Evolutionary conservation across 2,797 vertebrate species (phyloP), one percentile per base, ranked within the genome.

Genomic region (Danio albolineatus): DNA sequence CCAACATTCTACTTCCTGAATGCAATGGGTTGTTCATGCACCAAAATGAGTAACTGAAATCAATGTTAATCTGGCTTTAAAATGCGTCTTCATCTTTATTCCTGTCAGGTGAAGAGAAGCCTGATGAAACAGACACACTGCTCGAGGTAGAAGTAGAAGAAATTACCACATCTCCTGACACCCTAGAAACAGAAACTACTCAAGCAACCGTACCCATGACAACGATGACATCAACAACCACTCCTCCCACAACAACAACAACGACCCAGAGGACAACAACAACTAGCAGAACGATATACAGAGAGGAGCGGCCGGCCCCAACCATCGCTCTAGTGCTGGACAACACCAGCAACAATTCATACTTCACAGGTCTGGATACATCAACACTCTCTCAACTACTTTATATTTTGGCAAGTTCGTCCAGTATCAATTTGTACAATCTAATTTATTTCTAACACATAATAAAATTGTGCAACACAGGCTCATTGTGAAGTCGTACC

Each of bases 291-390:
- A 79, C 51, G 0, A 46, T 81, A 8, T 28, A 73, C 7, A 77
- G 76, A 0, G 57, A 75, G 7, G 92, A 90, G 81, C 89, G 73
- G 67, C 89, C 89, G 0, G 89, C 90, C 0, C 86, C 89, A 0
- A 92, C 93, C 0, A 83, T 90, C 17, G 72, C 91, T 0, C 85
- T 94, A 17, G 21, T 88, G 13, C 82, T 92, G 60, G 93, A 94
- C 64, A 94, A 92, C 76, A 84, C 89, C 1, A 90, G 90, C 73
- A 88, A 93, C 89, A 89, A 94, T 10, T 88, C 90, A 28, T 88
- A 87, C 14, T 89, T 90, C 0, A 91, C 93, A 5, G 94, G 95
- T 89, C 28, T 28, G 28, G 28, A 19, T 28, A 61, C n/a, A 61
- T 36, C 5, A 59, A 59, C 21, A 36, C 12, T 2, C 21, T 57